Evolutionary conservation across 2,888 invertebrate species (phyloP).

Genomic region (Sminthurides aquaticus): DNA sequence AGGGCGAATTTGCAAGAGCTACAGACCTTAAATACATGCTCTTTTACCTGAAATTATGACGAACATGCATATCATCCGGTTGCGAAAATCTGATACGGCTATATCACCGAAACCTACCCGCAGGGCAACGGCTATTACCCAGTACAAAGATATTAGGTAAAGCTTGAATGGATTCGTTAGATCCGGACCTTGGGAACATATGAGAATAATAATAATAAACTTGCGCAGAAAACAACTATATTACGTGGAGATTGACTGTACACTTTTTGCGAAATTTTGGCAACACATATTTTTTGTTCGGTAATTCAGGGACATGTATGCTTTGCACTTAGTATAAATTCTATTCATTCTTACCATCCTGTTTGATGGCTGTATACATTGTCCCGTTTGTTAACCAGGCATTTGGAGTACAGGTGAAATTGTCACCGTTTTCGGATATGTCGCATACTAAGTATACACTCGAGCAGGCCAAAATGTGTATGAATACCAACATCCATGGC

Average conservation of each 20-base stretch:
- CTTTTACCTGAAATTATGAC: constrained; percentile 33
- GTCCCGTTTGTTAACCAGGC: constrained; percentile 37
- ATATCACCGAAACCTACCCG: constrained; percentile 38
- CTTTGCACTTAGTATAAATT: too few species aligned
- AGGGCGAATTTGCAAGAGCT: too few species aligned
- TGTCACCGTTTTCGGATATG: constrained; percentile 19
- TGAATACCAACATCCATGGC: constrained; percentile 34
- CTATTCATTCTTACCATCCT: not conserved
- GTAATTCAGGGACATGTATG: too few species aligned
- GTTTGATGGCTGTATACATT: constrained; percentile 5
- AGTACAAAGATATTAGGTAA: constrained; percentile 33
- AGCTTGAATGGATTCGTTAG: constrained; percentile 19
- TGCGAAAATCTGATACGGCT: constrained; percentile 12
- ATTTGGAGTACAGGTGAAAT: constrained; percentile 10
- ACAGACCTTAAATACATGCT: too few species aligned
- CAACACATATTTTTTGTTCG: too few species aligned
- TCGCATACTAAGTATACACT: constrained; percentile 27
- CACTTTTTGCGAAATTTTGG: too few species aligned
- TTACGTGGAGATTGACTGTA: too few species aligned
- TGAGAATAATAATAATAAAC: constrained; percentile 1
- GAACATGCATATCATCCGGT: constrained; percentile 26
- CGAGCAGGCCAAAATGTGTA: constrained; percentile 29
- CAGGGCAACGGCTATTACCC: constrained; percentile 29
- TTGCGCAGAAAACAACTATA: not conserved
- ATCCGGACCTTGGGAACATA: not conserved